Conservation (phyloP, 2,113 vertebrate species). For the Phalacrocorax aristotelis region DNA sequence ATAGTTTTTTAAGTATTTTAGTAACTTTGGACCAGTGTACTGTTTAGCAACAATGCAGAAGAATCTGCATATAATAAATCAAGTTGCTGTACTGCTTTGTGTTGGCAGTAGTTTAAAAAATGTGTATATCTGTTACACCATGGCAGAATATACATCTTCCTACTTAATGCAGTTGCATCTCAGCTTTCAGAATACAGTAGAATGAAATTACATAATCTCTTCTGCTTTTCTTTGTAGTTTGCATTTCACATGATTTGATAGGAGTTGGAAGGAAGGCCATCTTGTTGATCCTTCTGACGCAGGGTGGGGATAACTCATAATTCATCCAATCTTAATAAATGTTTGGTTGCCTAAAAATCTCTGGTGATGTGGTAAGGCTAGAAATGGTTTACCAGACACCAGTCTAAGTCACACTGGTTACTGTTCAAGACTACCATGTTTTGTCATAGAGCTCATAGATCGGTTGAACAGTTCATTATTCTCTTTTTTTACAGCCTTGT, state of each 20-base stretch:
- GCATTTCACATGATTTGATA: not conserved
- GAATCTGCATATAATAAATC: slow-evolving; percentile 85
- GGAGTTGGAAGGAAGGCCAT: not conserved
- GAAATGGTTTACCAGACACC: not conserved
- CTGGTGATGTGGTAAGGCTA: not conserved
- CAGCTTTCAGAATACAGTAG: not conserved
- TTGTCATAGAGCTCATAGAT: not conserved
- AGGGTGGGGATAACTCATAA: not conserved
- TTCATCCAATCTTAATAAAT: not conserved
- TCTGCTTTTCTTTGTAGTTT: not conserved
- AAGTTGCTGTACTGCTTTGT: slow-evolving; percentile 75
- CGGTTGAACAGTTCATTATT: not conserved
- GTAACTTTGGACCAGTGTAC: slow-evolving; percentile 89
- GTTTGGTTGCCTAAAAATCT: not conserved
- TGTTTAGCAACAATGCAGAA: slow-evolving; percentile 86
- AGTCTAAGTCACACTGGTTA: not conserved
- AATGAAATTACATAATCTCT: not conserved
- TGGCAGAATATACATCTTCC: not conserved
- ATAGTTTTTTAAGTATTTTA: slow-evolving; percentile 93
- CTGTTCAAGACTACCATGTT: not conserved
- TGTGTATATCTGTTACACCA: not conserved
- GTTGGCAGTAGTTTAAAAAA: slow-evolving; percentile 65
- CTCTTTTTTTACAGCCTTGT: not conserved
- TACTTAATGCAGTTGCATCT: not conserved
- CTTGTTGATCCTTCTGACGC: not conserved